phyloP scores from a whole-genome alignment of 2,113 vertebrate species.

The Chloroceryle aenea region DNA sequence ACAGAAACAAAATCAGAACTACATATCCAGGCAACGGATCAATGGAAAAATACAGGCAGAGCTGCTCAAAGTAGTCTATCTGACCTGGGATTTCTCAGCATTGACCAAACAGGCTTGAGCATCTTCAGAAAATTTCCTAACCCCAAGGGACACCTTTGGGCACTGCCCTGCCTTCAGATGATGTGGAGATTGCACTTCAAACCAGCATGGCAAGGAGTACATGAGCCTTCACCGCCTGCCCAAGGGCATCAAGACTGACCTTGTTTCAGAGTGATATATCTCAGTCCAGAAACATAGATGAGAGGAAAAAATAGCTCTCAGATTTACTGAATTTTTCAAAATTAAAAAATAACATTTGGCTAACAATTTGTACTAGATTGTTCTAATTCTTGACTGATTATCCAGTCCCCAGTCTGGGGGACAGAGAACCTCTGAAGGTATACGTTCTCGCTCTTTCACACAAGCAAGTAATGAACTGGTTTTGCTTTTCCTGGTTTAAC shows the following conservation, averaged over 20 bases:
- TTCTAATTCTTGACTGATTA: not conserved
- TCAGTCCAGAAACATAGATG: not conserved
- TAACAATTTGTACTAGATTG: not conserved
- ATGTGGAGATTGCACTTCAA: not conserved
- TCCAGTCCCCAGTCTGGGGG: not conserved
- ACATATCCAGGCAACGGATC: not conserved
- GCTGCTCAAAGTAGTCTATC: not conserved
- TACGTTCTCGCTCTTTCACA: not conserved
- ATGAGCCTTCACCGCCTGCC: not conserved
- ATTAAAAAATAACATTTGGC: not conserved
- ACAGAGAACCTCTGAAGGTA: not conserved
- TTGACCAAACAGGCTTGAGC: not conserved
- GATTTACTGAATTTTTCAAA: not conserved
- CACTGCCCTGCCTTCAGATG: not conserved
- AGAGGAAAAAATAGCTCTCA: not conserved
- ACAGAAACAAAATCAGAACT: conserved; percentile 33
- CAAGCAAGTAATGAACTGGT: not conserved
- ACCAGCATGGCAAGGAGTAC: not conserved
- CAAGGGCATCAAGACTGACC: not conserved
- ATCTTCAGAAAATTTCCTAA: conserved; percentile 4
- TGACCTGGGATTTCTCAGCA: not conserved
- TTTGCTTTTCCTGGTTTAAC: not conserved
- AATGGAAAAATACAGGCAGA: not conserved
- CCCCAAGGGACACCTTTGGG: not conserved
- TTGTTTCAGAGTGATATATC: not conserved